Evolutionary conservation across 2,797 vertebrate genomes (phyloP).

Genomic region (Falco cherrug): DNA sequence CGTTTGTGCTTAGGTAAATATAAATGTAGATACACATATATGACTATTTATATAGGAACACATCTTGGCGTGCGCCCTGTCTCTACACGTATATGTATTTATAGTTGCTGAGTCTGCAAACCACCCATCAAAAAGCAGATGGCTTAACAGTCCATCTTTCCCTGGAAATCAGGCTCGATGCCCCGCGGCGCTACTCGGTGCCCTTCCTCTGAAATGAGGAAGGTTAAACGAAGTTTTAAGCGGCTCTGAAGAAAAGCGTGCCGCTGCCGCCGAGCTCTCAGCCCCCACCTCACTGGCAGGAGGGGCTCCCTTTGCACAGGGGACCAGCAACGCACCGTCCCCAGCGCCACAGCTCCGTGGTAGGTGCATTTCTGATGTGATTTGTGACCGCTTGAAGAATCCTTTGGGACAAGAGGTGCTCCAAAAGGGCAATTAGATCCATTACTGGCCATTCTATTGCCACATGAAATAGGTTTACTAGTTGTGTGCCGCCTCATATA

Average conservation of each 20-base stretch:
- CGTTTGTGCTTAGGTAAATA: background rate
- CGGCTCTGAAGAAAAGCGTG: background rate
- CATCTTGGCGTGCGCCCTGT: rapidly evolving
- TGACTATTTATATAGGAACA: background rate
- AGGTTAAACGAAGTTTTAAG: background rate
- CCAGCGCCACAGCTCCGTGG: background rate
- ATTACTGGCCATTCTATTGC: background rate
- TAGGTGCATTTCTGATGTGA: background rate
- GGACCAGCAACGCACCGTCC: background rate
- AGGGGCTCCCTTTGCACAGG: background rate
- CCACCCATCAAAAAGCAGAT: background rate
- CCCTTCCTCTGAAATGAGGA: background rate
- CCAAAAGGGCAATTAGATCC: background rate
- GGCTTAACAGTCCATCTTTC: background rate
- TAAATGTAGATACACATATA: no score
- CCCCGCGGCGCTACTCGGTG: background rate
- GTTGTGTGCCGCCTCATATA: background rate
- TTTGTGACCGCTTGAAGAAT: background rate
- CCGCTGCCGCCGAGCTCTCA: background rate
- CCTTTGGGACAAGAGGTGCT: background rate
- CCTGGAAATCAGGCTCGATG: background rate
- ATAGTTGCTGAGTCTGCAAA: background rate
- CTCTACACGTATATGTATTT: background rate
- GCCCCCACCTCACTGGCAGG: background rate
- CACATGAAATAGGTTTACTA: background rate